Base-by-base conservation (phyloP, 2,888 invertebrate genomes). In the Limenitis camilla region DNA sequence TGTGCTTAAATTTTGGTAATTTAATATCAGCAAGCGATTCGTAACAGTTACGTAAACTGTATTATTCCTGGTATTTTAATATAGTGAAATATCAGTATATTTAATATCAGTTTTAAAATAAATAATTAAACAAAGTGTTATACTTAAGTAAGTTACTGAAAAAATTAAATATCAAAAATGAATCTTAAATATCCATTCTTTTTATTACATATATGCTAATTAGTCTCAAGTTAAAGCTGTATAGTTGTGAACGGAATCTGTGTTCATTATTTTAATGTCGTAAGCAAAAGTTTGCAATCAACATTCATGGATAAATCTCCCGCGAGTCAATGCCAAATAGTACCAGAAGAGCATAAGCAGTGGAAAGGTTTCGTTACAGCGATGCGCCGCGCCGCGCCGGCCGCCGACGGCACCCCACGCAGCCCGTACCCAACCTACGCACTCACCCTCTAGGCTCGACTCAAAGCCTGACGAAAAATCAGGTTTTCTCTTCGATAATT, bases 301-400 rank as follows among this genome's bases (percentile, higher is more conserved):
- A 28, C 36, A 48, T 45, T 35, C 41, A 39, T 40, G 32, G 47
- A 59, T 49, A 71, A 71, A 69, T 68, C 76, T 79, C 71, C 72
- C 72, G 72, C 74, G 75, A 85, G 78, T 86, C 87, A 87, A 87
- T 87, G 87, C 87, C 87, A 87, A 87, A 78, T 83, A 76, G 74
- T 81, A 87, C 86, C 71, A 87, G 85, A 87, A 66, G 57, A 48
- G 30, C 72, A 81, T 69, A 67, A 72, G 56, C 36, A 38, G 50
- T 44, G 50, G 72, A 76, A 67, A 76, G 72, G 67, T 67, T 61
- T 52, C 49, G 61, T 79, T 76, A 74, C 74, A 76, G 61, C 61
- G 60, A 46, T 61, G 63, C 59, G 57, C 54, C 56, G 61, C 56
- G 50, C 53, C 38, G 56, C 57, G 48, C 49, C 59, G 56, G 33